A percentile compares a stretch with the other conserved stretches of the same genome.
phyloP scores from a whole-genome alignment of 1,140 invertebrate genomes.

The Arctopsyche grandis region DNA sequence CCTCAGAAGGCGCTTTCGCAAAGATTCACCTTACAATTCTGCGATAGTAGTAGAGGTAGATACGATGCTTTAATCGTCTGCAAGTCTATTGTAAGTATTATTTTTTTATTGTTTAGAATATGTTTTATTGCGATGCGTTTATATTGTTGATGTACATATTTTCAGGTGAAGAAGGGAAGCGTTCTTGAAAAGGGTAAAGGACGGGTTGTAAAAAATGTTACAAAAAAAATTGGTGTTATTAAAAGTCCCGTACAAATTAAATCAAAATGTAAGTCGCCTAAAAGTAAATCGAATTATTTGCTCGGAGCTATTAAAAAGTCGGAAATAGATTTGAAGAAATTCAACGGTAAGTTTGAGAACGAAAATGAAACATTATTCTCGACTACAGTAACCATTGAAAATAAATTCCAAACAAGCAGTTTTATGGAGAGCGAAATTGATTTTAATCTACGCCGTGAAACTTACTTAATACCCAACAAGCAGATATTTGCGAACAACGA shows the following conservation, averaged over 20 bases:
- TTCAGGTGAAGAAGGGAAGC: background rate
- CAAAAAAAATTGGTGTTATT: background rate
- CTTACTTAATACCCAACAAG: constrained; percentile 8
- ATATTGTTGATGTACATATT: background rate
- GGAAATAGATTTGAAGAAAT: background rate
- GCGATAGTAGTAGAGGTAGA: constrained; percentile 71
- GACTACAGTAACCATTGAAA: background rate
- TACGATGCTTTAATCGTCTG: constrained; percentile 74
- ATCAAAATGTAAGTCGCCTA: background rate
- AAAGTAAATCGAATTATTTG: background rate
- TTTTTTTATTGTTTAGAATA: constrained; percentile 58
- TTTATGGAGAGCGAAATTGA: background rate
- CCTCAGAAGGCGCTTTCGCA: constrained; percentile 68
- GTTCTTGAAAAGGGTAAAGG: background rate
- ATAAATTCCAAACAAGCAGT: background rate
- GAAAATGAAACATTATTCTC: background rate
- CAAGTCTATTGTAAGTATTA: constrained; percentile 64
- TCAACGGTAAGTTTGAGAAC: background rate
- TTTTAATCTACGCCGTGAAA: constrained; percentile 9
- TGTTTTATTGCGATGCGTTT: constrained; percentile 34
- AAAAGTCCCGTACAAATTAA: background rate
- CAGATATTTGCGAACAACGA: background rate
- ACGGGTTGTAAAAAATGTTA: background rate
- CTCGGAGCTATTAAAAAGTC: background rate
- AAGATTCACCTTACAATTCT: constrained; percentile 71